These are phyloP conservation scores for Meteorus cinctellus DNA, from an alignment of 2,888 invertebrate genomes.

Conservation along the genomic window DNA sequence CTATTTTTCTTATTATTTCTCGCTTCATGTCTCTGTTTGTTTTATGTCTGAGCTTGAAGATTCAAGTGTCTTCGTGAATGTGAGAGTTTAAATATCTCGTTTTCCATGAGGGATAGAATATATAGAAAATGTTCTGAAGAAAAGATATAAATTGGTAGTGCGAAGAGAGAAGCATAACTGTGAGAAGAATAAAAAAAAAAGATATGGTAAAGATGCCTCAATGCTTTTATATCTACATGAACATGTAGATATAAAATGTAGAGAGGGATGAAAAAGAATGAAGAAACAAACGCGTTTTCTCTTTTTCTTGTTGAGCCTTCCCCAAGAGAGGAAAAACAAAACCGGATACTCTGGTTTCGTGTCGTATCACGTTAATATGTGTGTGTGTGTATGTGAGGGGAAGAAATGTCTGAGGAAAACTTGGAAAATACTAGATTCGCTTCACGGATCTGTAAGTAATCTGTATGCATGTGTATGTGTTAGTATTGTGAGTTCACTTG, in stretches of 20 bases:
- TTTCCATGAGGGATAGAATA: not conserved
- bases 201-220: not conserved
- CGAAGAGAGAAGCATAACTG: not conserved
- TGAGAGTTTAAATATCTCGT: constrained; percentile 1
- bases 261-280: not conserved
- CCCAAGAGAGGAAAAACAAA: constrained; percentile 9
- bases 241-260: not conserved
- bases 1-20: constrained; percentile 5
- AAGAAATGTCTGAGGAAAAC: constrained; percentile 27
- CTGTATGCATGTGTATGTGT: constrained; percentile 16
- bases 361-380: not conserved
- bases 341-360: not conserved
- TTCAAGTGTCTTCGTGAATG: not conserved
- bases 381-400: not conserved
- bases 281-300: constrained; percentile 7
- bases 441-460: constrained; percentile 30
- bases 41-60: not conserved
- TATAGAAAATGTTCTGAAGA: not conserved
- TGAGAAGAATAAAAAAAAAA: not conserved
- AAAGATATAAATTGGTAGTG: not conserved
- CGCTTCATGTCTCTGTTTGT: not conserved
- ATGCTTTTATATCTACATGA: not conserved
- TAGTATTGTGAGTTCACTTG: not conserved
- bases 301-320: not conserved
- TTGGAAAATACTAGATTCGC: constrained; percentile 24